Base-by-base conservation (phyloP, 2,888 invertebrate species). In the Dioctria linearis region DNA sequence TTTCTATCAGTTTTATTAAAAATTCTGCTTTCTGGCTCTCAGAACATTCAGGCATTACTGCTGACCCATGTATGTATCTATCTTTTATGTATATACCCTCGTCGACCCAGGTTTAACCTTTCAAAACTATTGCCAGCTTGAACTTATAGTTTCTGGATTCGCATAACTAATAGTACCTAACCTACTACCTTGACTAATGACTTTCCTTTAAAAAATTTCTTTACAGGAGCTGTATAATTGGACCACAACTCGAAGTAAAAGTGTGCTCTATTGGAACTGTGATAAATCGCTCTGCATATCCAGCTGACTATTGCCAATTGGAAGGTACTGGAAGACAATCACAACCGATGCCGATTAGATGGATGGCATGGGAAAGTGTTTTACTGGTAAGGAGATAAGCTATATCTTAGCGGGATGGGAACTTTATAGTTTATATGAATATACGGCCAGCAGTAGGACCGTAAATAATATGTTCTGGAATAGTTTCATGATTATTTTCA, bases 321-420 rank as follows among this genome's bases (percentile, higher is more conserved):
- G 94, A 94, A 85, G 94, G 93, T 80, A 90, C 92, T 83, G 91
- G 92, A 80, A 86, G 89, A 82, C 88, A 89, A 84, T 87, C 88
- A 57, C 89, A 89, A 84, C 91, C 92, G 42, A 90, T 96, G 85
- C 96, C 96, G 37, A 92, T 96, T 84, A 90, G 96, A 85, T 96
- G 95, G 95, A 95, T 96, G 95, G 93, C 95, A 39, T 95, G 95
- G 95, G 95, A 96, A 88, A 94, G 94, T 86, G 92, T 95, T 83
- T 89, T 95, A 82, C 87, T 93, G 91, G 94, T 94, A 89, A 91
- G 91, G 25, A 25, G 25, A 25, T 25, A 25, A 25, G 25, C 25
- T 25, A 25, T 25, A 25, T 25, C 25, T 25, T 25, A 2, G 25
- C 25, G 25, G 25, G 25, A 25, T 25, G 25, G 25, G 25, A 25